Evolutionary conservation across 53 echinoderm and acorn worm species (phyloP).

Genomic region (Echinarachnius parma): DNA sequence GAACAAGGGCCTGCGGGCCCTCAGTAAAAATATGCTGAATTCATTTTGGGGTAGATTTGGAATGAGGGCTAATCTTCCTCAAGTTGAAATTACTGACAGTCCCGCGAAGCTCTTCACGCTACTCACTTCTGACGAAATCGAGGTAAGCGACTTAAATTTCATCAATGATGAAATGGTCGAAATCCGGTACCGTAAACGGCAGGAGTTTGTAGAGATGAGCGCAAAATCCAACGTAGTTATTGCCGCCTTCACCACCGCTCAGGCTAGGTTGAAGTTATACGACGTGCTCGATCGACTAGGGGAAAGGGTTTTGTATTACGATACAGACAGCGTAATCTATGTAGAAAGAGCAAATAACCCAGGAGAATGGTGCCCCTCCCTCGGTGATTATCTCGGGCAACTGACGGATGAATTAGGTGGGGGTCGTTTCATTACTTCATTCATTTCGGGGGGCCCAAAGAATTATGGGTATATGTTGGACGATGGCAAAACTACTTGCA

Average conservation of each 20-base stretch:
- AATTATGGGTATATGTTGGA: slow-evolving; percentile 28
- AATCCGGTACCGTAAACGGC: not conserved
- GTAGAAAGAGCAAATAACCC: not conserved
- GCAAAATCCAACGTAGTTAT: slow-evolving; percentile 41
- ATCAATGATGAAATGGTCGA: slow-evolving; percentile 53
- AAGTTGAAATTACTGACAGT: not conserved
- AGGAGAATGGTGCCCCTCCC: slow-evolving; percentile 16
- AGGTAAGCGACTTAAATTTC: slow-evolving; percentile 29
- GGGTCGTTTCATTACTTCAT: slow-evolving; percentile 5
- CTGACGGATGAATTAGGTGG: slow-evolving; percentile 34
- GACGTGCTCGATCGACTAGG: slow-evolving; percentile 40
- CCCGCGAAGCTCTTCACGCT: not conserved
- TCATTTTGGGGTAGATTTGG: slow-evolving; percentile 64
- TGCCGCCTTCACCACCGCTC: slow-evolving; percentile 43
- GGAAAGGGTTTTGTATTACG: slow-evolving; percentile 48
- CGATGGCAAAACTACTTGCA: slow-evolving; percentile 14
- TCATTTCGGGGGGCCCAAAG: slow-evolving; percentile 33
- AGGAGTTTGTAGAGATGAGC: slow-evolving; percentile 30
- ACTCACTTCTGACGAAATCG: slow-evolving; percentile 25
- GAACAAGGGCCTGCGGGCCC: slow-evolving; percentile 60
- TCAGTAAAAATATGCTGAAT: slow-evolving; percentile 65
- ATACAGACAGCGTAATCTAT: slow-evolving; percentile 51
- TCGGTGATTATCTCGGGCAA: slow-evolving; percentile 29
- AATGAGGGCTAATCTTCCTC: slow-evolving; percentile 13
- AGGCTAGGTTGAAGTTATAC: slow-evolving; percentile 42